Conservation (phyloP, 2,113 vertebrate species). For the Motacilla alba region DNA sequence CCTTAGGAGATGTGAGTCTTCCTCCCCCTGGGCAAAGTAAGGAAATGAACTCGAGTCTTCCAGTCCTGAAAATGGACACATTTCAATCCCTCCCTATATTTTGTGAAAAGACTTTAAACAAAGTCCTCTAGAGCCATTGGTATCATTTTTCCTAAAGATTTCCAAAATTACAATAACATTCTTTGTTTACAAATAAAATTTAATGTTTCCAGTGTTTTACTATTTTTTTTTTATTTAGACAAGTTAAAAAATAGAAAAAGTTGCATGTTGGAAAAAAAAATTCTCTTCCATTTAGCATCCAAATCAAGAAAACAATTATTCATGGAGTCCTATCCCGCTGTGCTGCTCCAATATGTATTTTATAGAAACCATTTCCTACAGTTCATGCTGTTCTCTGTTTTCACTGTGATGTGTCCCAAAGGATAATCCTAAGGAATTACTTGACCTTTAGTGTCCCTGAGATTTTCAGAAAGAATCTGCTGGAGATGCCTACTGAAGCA, state of each 20-base stretch:
- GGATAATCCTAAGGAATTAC: background rate
- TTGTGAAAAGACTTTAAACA: background rate
- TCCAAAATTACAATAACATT: background rate
- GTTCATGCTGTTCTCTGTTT: background rate
- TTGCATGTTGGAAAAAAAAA: background rate
- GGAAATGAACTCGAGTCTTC: background rate
- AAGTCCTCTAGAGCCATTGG: background rate
- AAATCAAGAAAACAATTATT: conserved; percentile 12
- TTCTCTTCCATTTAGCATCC: background rate
- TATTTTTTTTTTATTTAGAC: background rate
- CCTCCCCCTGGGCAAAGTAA: background rate
- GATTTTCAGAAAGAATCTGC: background rate
- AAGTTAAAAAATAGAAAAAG: background rate
- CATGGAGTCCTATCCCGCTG: background rate
- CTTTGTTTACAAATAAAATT: background rate
- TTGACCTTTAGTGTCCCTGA: background rate
- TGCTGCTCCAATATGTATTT: background rate
- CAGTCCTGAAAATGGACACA: background rate
- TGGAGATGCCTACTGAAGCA: background rate
- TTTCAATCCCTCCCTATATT: background rate
- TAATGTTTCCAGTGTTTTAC: background rate
- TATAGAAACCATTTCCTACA: background rate
- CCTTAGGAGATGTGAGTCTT: background rate
- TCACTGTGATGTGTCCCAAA: background rate
- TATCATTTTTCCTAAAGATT: background rate